These are phyloP conservation scores for Phortica okadai DNA, from an alignment of 2,888 invertebrate genomes.

Conservation along the genomic window DNA sequence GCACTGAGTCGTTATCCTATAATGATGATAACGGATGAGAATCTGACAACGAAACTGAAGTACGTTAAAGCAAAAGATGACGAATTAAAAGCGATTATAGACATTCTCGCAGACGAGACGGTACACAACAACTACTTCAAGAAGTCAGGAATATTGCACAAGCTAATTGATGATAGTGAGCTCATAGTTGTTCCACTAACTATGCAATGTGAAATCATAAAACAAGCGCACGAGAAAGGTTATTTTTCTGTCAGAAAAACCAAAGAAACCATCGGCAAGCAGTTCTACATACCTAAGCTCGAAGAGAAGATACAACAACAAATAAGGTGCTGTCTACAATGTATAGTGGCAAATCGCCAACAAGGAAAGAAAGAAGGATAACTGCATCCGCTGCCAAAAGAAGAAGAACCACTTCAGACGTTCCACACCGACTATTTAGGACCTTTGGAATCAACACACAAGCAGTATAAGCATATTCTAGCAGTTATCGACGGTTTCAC, in stretches of 20 bases:
- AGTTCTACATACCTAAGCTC: conserved; percentile 4
- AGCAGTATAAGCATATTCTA: conserved; percentile 31
- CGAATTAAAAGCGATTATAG: too few relatives aligned
- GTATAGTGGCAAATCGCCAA: conserved; percentile 29
- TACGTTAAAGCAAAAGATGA: too few relatives aligned
- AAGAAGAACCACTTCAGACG: conserved; percentile 18
- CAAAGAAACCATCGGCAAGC: conserved; percentile 29
- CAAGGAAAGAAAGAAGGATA: conserved; percentile 22
- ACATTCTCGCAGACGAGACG: too few relatives aligned
- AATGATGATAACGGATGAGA: conserved; percentile 37
- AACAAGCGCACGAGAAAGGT: conserved; percentile 46
- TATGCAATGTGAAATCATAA: conserved; percentile 44
- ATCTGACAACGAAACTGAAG: too few relatives aligned
- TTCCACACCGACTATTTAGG: conserved; percentile 32
- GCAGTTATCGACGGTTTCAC: too few relatives aligned
- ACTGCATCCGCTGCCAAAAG: conserved; percentile 29
- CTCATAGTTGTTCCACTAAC: conserved; percentile 43
- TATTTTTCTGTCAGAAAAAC: conserved; percentile 49
- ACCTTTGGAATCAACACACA: conserved; percentile 24
- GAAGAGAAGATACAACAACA: conserved; percentile 5
- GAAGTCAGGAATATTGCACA: too few relatives aligned
- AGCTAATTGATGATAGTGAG: conserved; percentile 41
- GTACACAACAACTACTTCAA: too few relatives aligned
- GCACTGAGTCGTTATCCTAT: conserved; percentile 42
- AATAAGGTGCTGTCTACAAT: conserved; percentile 8